phyloP scores from a whole-genome alignment of 2,797 vertebrate species.

The Botia kubotai region DNA sequence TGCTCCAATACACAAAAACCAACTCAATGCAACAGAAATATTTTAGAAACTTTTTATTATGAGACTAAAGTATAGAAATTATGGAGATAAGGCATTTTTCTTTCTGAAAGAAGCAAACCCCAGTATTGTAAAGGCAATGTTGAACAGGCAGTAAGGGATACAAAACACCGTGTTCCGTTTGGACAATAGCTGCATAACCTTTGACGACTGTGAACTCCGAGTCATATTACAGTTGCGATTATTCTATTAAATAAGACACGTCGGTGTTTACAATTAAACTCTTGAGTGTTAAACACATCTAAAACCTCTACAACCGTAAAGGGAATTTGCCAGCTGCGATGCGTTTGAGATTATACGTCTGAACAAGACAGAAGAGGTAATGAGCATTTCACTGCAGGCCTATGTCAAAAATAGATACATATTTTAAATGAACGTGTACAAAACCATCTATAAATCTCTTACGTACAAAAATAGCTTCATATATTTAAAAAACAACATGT shows the following conservation, averaged over 20 bases:
- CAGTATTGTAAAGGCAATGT: conserved; percentile 80
- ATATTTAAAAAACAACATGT: conserved; percentile 87
- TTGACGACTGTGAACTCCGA: conserved; percentile 92
- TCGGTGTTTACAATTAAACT: conserved; percentile 91
- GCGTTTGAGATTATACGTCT: conserved; percentile 86
- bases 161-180: conserved; percentile 85
- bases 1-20: conserved; percentile 35
- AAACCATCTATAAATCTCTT: conserved; percentile 98
- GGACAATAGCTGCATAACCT: conserved; percentile 98
- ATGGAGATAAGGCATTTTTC: conserved; percentile 84
- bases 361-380: conserved; percentile 89
- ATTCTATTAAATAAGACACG: conserved; percentile 98
- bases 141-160: conserved; percentile 85
- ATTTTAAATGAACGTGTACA: conserved; percentile 94
- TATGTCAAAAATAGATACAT: conserved; percentile 85
- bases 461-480: conserved; percentile 99
- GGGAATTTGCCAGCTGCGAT: conserved; percentile 81
- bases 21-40: conserved; percentile 25
- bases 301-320: conserved; percentile 80
- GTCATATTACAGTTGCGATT: conserved; percentile 87
- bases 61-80: conserved; percentile 96
- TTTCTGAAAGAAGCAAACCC: conserved; percentile 83
- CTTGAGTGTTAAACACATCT: conserved; percentile 82
- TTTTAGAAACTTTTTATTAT: conserved; percentile 87
- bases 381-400: conserved; percentile 80